Conservation (phyloP, 1,140 invertebrate genomes). For the Theocolax elegans region DNA sequence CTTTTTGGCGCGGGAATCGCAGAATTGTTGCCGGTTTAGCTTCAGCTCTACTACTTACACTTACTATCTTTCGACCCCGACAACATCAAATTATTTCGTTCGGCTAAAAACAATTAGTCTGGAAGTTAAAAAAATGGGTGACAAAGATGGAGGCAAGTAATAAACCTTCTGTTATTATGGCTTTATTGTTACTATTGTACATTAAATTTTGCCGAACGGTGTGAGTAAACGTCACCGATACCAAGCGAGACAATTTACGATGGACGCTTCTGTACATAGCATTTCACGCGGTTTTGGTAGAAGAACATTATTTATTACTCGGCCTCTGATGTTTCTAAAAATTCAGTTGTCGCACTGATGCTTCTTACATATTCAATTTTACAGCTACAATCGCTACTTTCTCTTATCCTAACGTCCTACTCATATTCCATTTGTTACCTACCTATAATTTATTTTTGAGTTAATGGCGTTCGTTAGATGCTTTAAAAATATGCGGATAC, state of each 20-base stretch:
- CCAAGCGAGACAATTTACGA: background rate
- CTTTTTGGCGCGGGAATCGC: slow-evolving; percentile 39
- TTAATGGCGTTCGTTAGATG: slow-evolving; percentile 33
- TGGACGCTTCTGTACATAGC: background rate
- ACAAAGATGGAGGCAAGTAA: slow-evolving; percentile 59
- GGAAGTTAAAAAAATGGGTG: slow-evolving; percentile 46
- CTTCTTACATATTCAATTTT: background rate
- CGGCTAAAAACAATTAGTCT: no score
- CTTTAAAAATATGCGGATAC: no score
- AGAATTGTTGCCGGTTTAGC: slow-evolving; percentile 15
- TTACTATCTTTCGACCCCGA: no score
- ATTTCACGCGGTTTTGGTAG: slow-evolving; percentile 6
- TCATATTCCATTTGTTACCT: background rate
- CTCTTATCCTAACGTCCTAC: background rate
- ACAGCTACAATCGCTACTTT: background rate
- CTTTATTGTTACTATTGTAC: no score
- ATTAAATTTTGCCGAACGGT: no score
- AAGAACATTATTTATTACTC: no score
- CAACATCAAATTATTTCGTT: no score
- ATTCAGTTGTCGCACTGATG: background rate
- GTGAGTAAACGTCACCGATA: no score
- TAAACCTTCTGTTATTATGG: no score
- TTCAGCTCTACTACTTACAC: no score
- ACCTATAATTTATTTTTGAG: background rate
- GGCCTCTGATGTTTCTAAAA: background rate